Percentiles rank a stretch among this genome's conserved stretches.
phyloP scores from a whole-genome alignment of 1,140 invertebrate genomes.

The Neodiprion pinetum region DNA sequence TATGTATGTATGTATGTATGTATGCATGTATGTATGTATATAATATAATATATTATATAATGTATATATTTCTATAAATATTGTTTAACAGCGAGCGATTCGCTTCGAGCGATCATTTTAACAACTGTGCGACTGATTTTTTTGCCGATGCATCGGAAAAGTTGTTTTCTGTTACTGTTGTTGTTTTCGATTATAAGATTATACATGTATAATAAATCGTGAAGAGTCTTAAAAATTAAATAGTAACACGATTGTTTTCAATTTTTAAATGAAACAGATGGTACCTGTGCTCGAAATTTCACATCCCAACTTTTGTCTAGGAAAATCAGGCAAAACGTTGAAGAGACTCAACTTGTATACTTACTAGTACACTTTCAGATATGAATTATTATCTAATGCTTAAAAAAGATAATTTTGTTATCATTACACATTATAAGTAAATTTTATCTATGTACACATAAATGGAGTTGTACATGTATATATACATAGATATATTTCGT shows the following conservation, averaged over 20 bases:
- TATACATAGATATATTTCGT: background rate
- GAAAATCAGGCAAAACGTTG: background rate
- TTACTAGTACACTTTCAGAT: background rate
- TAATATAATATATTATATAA: constrained; percentile 12
- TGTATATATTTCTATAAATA: constrained; percentile 23
- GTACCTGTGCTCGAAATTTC: background rate
- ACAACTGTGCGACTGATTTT: background rate
- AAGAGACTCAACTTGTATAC: background rate
- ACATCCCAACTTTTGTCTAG: too few relatives aligned
- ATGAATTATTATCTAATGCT: constrained; percentile 9
- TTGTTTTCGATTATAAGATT: background rate
- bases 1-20: background rate
- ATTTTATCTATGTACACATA: constrained; percentile 7
- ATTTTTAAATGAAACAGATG: background rate
- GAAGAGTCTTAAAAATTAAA: background rate
- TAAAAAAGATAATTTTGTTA: constrained; percentile 14
- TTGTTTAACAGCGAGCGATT: background rate
- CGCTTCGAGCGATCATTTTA: background rate
- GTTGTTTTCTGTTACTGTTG: too few relatives aligned
- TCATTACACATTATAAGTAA: background rate
- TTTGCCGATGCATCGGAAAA: too few relatives aligned
- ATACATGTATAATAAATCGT: background rate
- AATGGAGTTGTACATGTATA: background rate
- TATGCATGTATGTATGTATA: background rate
- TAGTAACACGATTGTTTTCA: background rate